Conservation (phyloP, 2,113 vertebrate species). For the Alosa alosa region DNA sequence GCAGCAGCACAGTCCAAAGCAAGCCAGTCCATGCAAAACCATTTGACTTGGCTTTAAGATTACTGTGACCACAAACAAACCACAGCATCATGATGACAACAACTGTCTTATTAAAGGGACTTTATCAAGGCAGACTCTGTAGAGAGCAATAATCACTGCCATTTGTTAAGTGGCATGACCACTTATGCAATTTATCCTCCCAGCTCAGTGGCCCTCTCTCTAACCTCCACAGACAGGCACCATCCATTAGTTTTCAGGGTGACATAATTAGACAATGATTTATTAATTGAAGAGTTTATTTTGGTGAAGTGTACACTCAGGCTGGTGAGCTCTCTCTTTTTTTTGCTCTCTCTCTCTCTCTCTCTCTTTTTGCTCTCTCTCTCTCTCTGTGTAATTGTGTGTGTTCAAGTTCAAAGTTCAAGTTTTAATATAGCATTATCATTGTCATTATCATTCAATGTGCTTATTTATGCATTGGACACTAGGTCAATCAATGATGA, state of each 20-base stretch:
- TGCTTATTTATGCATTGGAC: no score
- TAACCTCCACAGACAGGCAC: not conserved
- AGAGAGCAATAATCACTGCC: not conserved
- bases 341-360: not conserved
- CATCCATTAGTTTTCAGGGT: slow-evolving; percentile 8
- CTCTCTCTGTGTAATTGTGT: not conserved
- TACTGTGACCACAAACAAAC: not conserved
- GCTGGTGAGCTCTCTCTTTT: not conserved
- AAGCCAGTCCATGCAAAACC: not conserved
- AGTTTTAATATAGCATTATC: no score
- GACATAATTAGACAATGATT: slow-evolving; percentile 22
- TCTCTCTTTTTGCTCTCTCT: not conserved
- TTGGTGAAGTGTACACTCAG: slow-evolving; percentile 30
- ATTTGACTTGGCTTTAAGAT: not conserved
- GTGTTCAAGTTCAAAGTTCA: not conserved
- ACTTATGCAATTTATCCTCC: slow-evolving; percentile 6
- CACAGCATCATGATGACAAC: not conserved
- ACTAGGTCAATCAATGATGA: no score
- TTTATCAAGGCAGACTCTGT: not conserved
- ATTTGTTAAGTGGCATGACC: slow-evolving; percentile 11
- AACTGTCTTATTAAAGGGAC: not conserved
- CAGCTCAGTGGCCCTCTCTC: not conserved
- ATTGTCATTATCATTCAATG: no score
- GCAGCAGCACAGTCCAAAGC: not conserved
- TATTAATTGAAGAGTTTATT: slow-evolving; percentile 18